A percentile compares a stretch with the other conserved stretches of the same genome.
These are phyloP conservation scores for Burhinus oedicnemus DNA, from an alignment of 2,113 vertebrate genomes.

Conservation along the genomic window DNA sequence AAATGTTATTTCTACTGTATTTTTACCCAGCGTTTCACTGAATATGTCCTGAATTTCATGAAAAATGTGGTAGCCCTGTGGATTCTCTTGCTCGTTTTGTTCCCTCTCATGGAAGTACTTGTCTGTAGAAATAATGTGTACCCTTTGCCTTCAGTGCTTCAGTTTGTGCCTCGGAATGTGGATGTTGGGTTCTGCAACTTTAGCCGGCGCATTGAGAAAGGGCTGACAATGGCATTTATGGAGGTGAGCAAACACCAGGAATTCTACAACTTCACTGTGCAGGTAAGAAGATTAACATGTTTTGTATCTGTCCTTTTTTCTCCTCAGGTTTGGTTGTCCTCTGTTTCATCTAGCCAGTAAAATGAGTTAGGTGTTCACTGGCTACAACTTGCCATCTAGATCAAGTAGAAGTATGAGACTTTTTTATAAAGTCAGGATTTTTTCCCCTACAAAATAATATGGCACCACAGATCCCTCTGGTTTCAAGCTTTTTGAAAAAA, in stretches of 20 bases:
- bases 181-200: constrained; percentile 91
- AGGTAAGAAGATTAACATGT: constrained; percentile 75
- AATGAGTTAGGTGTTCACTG: not conserved
- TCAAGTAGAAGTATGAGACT: not conserved
- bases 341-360: not conserved
- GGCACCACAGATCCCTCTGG: not conserved
- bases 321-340: not conserved
- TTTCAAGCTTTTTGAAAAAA: not conserved
- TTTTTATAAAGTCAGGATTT: not conserved
- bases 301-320: not conserved
- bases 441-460: not conserved
- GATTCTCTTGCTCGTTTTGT: not conserved
- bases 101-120: not conserved
- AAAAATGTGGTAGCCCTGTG: not conserved
- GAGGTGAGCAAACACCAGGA: constrained; percentile 84
- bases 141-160: constrained; percentile 83
- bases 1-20: not conserved
- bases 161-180: constrained; percentile 90
- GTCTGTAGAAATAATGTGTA: not conserved
- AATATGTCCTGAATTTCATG: not conserved
- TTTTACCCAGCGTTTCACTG: not conserved
- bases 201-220: constrained; percentile 88
- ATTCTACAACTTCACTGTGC: constrained; percentile 87
- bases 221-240: constrained; percentile 84
- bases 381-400: not conserved